Base-by-base conservation (phyloP, 1,140 invertebrate species). In the Drosophila pachea region DNA sequence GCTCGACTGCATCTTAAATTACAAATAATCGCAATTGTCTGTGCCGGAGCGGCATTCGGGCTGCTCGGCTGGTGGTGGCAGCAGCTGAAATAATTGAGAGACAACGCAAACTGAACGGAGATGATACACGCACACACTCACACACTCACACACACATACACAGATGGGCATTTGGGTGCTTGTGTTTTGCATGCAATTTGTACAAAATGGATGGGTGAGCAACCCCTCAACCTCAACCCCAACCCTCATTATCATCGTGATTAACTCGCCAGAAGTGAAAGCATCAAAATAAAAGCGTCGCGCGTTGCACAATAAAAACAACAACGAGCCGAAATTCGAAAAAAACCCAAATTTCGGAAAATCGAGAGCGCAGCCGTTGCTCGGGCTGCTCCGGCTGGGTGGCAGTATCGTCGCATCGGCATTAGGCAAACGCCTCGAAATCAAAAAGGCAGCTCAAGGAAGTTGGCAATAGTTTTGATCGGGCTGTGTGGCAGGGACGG, bases 31-130 rank as follows among this genome's bases (percentile, higher is more conserved):
- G 81, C 86, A 86, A 86, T 86, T 86, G 82, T 86, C 72, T 86
- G 65, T 14, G 35, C 49, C 49, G 76, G 55, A 42, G 55, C 53
- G 79, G 63, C 64, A 52, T 54, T 12, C 29, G 32, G 50, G 36
- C 14, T 47, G 38, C 29, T 54, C 47, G 48, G 56, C 43, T 64
- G 61, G 48, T 66, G 54, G 63, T 35, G 40, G 66, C 47, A 64
- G 86, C 86, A 88, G 86, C 86, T 88, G 86, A 88, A 88, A 88
- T 88, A 88, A 88, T 88, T 82, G 77, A 88, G 77, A 87, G 82
- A 87, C 79, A 86, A 81, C 73, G 73, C 76, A 78, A 73, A 67
- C 74, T 76, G 76, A 79, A 68, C 56, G 73, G 76, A 79, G 76
- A 68, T 72, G 59, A 68, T 68, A 67, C 45, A 40, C 68, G 36